Base-by-base conservation (phyloP, 1,140 invertebrate genomes). In the Homalodisca vitripennis region DNA sequence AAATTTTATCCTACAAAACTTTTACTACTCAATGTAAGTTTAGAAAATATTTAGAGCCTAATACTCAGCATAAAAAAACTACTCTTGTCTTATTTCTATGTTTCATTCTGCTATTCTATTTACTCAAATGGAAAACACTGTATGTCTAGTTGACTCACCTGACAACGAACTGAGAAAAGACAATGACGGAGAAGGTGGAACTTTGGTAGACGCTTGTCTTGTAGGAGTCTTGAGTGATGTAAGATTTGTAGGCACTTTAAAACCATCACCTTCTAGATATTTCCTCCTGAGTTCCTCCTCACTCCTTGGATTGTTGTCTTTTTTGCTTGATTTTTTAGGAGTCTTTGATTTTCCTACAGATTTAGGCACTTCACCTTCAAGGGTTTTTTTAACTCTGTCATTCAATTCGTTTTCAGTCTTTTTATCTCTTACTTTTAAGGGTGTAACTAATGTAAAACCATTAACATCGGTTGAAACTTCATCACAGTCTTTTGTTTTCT, bases 81-180 rank as follows among this genome's bases (percentile, higher is more conserved):
- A n/a, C n/a, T n/a, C n/a, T n/a, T n/a, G n/a, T n/a, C n/a, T n/a
- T n/a, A n/a, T n/a, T n/a, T n/a, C n/a, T n/a, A n/a, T n/a, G n/a
- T n/a, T n/a, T n/a, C n/a, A n/a, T n/a, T n/a, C n/a, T n/a, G n/a
- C n/a, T n/a, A n/a, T n/a, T n/a, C n/a, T 10, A 41, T 41, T 41
- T 41, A 17, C 17, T 10, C 34, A 41, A 41, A 41, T 41, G 17
- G 6, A 10, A 41, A 41, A 41, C 34, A 41, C 17, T 41, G 6
- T 41, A 41, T 10, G 6, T 17, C 34, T n/a, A n/a, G n/a, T n/a
- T n/a, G 17, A 27, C 48, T 64, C 32, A 69, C 70, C 66, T 24
- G 70, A 71, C n/a, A 71, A 46, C 22, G 70, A 71, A 31, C 47
- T 29, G 17, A 71, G 51, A 30, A 71, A 71, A 2, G 67, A 67